Conservation (phyloP, 2,888 invertebrate genomes). For the Himalopsyche japonica region DNA sequence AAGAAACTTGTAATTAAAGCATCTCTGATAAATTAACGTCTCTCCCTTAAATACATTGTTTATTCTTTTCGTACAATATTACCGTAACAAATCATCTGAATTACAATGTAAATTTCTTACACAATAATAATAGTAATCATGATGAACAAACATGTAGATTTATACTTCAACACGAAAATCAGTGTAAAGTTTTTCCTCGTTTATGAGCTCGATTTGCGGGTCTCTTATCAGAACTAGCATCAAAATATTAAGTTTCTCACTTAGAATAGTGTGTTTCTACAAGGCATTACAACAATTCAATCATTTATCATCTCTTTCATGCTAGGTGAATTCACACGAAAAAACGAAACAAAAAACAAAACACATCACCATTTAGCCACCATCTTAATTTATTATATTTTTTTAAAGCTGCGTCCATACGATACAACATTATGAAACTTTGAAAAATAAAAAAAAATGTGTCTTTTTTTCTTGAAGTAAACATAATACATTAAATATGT, state of each 20-base stretch:
- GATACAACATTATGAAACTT: neutral
- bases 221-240: slow-evolving; percentile 30
- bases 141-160: neutral
- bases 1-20: no score
- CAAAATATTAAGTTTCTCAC: slow-evolving; percentile 19
- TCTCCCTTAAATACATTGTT: no score
- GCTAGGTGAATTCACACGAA: slow-evolving; percentile 4
- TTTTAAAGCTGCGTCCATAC: neutral
- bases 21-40: no score
- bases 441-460: no score
- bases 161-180: neutral
- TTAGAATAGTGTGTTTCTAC: slow-evolving; percentile 23
- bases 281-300: slow-evolving; percentile 20
- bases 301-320: slow-evolving; percentile 35
- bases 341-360: neutral
- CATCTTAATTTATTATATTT: slow-evolving; percentile 7
- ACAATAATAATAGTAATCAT: neutral
- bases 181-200: neutral
- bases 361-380: slow-evolving; percentile 19
- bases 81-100: neutral
- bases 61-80: neutral
- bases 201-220: neutral
- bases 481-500: no score
- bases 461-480: no score
- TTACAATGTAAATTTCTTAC: neutral